phyloP scores from a whole-genome alignment of 35 echinoderm and acorn worm species.

The Holothuria glaberrima region DNA sequence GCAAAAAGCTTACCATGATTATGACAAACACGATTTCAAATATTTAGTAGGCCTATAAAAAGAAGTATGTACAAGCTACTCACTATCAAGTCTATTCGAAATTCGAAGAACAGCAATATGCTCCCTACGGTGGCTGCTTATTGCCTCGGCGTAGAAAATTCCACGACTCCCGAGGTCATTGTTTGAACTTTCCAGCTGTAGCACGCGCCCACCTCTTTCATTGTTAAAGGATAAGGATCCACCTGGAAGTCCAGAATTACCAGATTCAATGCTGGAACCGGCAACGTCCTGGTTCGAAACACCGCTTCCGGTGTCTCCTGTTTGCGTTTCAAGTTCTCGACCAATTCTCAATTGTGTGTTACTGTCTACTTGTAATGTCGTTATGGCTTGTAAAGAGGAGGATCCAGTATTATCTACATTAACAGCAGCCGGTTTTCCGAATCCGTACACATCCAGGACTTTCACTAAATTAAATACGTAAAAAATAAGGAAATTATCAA shows the following conservation, averaged over 20 bases:
- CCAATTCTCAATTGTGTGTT: neutral
- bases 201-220: neutral
- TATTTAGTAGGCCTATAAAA: no score
- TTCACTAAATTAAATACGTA: no score
- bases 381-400: neutral
- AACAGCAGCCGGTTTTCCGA: neutral
- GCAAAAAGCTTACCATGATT: no score
- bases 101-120: neutral
- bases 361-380: neutral
- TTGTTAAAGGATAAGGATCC: neutral
- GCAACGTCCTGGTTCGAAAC: neutral
- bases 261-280: neutral
- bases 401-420: neutral
- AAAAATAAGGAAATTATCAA: no score
- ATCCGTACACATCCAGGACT: no score
- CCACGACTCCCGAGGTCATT: neutral
- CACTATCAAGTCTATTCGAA: neutral
- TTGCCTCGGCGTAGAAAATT: neutral
- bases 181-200: neutral
- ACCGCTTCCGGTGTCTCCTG: constrained; percentile 4
- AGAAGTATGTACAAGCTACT: no score
- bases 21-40: no score
- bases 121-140: neutral
- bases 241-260: neutral
- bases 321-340: constrained; percentile 7